Conservation (phyloP, 2,888 invertebrate genomes). For the Apamea anceps region DNA sequence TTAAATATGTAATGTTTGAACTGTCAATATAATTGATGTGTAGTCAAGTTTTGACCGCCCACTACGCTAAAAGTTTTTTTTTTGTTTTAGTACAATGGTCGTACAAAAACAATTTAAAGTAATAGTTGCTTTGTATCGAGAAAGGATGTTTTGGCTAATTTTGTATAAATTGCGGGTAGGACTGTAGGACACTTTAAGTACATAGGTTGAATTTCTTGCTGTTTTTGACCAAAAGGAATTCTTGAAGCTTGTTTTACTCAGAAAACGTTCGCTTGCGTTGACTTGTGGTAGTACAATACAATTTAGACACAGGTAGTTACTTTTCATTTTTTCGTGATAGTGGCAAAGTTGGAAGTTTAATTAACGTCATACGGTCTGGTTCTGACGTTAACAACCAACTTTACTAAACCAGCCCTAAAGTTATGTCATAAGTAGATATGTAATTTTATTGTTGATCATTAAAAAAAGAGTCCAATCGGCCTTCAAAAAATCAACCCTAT, state of each 20-base stretch:
- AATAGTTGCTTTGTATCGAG: constrained; percentile 30
- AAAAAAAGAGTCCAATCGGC: not conserved
- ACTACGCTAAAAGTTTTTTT: constrained; percentile 54
- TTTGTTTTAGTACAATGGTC: constrained; percentile 46
- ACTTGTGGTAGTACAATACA: not conserved
- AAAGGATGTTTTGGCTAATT: constrained; percentile 30
- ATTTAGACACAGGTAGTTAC: not conserved
- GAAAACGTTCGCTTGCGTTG: not conserved
- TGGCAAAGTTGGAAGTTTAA: too few relatives aligned
- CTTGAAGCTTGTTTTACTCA: not conserved
- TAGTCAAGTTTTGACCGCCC: constrained; percentile 62
- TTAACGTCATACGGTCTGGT: not conserved
- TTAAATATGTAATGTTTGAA: constrained; percentile 5
- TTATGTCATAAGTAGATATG: not conserved
- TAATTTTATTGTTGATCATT: not conserved
- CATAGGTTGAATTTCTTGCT: constrained; percentile 6
- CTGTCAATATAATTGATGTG: constrained; percentile 67
- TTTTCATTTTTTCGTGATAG: not conserved
- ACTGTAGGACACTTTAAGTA: not conserved
- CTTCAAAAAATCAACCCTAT: not conserved
- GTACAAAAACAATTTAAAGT: constrained; percentile 50
- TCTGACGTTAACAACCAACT: not conserved
- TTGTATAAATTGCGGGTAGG: constrained; percentile 26
- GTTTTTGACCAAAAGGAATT: not conserved
- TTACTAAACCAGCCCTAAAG: not conserved